Evolutionary conservation across 1,140 invertebrate species (phyloP), one percentile per base, ranked within the genome.

Genomic region (Aleiodes sp.): DNA sequence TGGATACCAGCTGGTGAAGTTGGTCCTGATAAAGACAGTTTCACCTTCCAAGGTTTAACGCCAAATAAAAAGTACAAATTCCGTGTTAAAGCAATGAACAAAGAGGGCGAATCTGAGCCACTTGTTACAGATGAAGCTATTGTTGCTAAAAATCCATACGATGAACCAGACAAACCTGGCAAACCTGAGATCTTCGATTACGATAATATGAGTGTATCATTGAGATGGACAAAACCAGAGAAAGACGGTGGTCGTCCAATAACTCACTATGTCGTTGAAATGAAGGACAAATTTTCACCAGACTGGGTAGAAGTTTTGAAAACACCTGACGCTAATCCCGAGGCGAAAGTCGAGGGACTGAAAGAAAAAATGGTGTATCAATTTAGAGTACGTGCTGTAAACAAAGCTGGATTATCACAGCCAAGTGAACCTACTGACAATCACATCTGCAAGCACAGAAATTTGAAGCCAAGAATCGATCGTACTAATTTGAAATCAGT

Each of bases 61-160:
- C 96, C 96, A 0, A 98, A 98, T 76, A 98, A 99, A 85, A 97
- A 96, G 77, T 99, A 99, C 85, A 98, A 99, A 86, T 98, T 99
- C 88, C 90, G 98, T 46, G 98, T 99, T 0, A 97, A 96, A 76
- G 98, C 98, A 29, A 94, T 98, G 29, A 99, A 99, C 84, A 98
- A 98, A 81, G 98, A 99, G 87, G 98, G 98, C 1, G 94, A 97
- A 87, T 98, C 97, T 0, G 97, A 99, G 75, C 96, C 98, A 24
- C 86, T 99, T 43, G 95, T 97, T 83, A 96, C 96, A 26, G 92
- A 93, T 9, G 94, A 96, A 75, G 87, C 93, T 3, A 96, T 97
- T 74, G 72, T 92, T 29, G 97, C 97, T 28, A 98, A 96, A 82
- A 99, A 99, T 90, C 98, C 98, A 62, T 99, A 98, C 79, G 94